Evolutionary conservation across 1,140 invertebrate genomes (phyloP).

Genomic region (Coptotermes formosanus): DNA sequence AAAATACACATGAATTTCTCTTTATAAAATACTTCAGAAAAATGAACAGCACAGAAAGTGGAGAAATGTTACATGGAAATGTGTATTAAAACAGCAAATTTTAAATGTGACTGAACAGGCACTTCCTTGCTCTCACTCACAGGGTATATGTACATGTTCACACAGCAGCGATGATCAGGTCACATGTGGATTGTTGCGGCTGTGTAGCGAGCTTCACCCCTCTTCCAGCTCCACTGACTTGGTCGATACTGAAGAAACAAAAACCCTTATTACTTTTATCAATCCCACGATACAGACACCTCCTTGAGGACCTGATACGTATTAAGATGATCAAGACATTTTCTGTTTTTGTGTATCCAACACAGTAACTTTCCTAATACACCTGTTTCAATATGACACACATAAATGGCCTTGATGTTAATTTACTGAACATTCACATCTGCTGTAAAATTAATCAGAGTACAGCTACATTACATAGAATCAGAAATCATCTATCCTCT

Average conservation of each 20-base stretch:
- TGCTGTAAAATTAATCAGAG: no score
- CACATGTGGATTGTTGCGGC: conserved; percentile 92
- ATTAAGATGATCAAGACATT: no score
- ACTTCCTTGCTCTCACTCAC: neutral
- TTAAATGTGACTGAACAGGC: neutral
- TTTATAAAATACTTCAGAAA: neutral
- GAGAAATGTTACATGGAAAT: neutral
- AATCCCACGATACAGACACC: neutral
- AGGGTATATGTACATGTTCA: neutral
- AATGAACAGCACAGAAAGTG: neutral
- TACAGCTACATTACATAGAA: no score
- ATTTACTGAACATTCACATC: no score
- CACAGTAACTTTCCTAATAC: no score
- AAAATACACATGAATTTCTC: neutral
- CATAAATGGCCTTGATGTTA: no score
- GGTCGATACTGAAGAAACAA: conserved; percentile 81
- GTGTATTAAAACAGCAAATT: neutral
- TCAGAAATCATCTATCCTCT: no score
- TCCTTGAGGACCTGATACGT: no score
- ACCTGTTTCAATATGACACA: no score
- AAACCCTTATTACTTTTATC: conserved; percentile 28
- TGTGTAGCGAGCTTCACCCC: conserved; percentile 86
- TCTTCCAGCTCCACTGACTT: conserved; percentile 85
- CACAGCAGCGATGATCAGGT: conserved; percentile 37
- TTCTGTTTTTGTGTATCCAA: no score